A percentile compares a stretch with the other conserved stretches of the same genome.
phyloP scores from a whole-genome alignment of 23 tunicate genomes.

The Ascidia mentula region DNA sequence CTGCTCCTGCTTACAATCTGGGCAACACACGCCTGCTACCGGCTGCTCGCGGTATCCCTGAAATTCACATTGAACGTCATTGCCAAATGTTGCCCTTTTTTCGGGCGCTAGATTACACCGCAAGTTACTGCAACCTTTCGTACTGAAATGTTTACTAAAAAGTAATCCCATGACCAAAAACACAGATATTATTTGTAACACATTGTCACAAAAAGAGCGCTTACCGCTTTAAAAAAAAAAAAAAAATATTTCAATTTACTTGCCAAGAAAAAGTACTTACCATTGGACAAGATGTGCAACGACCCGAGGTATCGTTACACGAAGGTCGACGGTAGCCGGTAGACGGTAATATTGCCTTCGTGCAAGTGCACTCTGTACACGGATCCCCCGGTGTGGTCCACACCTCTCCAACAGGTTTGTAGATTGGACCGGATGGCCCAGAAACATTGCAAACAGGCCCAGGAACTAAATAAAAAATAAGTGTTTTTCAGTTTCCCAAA shows the following conservation, averaged over 20 bases:
- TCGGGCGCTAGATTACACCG: too few relatives aligned
- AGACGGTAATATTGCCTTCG: not conserved
- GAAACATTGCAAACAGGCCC: constrained; percentile 32
- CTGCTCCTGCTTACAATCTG: not conserved
- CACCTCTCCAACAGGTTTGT: not conserved
- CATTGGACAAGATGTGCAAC: not conserved
- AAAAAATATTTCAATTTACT: not conserved
- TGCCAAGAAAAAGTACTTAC: not conserved
- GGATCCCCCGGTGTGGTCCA: not conserved
- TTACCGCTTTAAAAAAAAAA: not conserved
- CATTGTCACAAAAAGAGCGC: too few relatives aligned
- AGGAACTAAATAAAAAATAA: too few relatives aligned
- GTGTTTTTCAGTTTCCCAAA: too few relatives aligned
- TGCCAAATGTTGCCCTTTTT: too few relatives aligned
- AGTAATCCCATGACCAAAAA: too few relatives aligned
- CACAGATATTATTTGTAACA: too few relatives aligned
- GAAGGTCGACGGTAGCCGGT: not conserved
- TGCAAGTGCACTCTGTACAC: constrained; percentile 14
- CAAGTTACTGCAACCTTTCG: too few relatives aligned
- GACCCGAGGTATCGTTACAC: not conserved
- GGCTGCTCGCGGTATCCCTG: constrained; percentile 1
- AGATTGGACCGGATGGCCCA: not conserved
- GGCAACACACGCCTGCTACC: not conserved
- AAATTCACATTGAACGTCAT: not conserved
- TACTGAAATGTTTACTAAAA: too few relatives aligned